These are phyloP conservation scores for Rhabdophis nuchalis DNA, from an alignment of 2,797 vertebrate species.

Conservation along the genomic window DNA sequence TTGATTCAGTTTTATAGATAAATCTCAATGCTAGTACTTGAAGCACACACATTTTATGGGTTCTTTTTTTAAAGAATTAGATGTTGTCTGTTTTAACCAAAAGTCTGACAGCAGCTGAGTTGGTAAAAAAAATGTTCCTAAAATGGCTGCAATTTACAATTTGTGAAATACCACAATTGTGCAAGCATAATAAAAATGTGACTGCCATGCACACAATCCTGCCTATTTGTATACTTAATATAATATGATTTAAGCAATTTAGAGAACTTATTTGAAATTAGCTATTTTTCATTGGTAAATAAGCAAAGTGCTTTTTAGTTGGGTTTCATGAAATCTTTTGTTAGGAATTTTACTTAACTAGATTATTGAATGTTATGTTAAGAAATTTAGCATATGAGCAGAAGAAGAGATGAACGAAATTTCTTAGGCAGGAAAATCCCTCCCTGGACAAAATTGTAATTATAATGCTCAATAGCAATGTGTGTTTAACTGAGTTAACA, in stretches of 20 bases:
- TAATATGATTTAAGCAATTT: neutral
- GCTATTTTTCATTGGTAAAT: neutral
- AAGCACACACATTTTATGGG: neutral
- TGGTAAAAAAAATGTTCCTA: neutral
- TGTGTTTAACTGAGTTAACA: neutral
- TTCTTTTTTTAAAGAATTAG: neutral
- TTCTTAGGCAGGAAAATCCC: neutral
- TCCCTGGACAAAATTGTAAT: neutral
- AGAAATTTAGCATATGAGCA: neutral
- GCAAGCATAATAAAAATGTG: neutral
- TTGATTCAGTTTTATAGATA: neutral
- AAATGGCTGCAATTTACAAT: neutral
- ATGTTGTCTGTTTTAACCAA: neutral
- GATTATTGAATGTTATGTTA: neutral
- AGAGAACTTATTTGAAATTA: neutral
- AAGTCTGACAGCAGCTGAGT: neutral
- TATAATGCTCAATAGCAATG: neutral
- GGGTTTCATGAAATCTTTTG: neutral
- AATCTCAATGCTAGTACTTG: neutral
- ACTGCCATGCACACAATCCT: neutral
- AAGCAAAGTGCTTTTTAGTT: neutral
- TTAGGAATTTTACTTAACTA: neutral
- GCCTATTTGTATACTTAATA: neutral
- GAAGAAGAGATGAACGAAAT: neutral
- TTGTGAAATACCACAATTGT: neutral